Conservation (phyloP, 23 tunicate species). For the Ciona savignyi region DNA sequence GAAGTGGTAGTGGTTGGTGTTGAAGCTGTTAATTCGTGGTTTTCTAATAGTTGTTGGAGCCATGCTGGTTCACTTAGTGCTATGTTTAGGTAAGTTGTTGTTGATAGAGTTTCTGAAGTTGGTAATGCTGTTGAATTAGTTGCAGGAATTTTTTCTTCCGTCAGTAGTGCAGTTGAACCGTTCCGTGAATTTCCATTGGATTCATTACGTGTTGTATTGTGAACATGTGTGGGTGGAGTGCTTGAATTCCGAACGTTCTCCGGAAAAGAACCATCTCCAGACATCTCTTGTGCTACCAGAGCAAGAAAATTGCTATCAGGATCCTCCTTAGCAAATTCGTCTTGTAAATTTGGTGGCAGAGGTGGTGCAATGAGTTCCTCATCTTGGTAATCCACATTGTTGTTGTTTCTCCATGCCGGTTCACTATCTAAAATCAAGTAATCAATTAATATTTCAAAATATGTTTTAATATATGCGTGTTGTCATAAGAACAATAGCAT, state of each 20-base stretch:
- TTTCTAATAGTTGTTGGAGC: neutral
- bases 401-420: neutral
- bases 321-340: too few species aligned
- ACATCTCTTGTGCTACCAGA: conserved; percentile 18
- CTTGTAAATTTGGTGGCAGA: neutral
- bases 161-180: neutral
- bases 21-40: neutral
- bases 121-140: neutral
- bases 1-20: conserved; percentile 1
- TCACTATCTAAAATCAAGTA: neutral
- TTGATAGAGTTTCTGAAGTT: neutral
- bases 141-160: neutral
- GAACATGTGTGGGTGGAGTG: neutral
- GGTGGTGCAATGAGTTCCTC: neutral
- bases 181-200: neutral
- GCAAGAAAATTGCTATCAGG: conserved; percentile 17
- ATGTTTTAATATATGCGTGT: neutral
- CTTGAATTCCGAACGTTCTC: neutral
- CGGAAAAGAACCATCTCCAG: conserved; percentile 7
- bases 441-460: neutral
- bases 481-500: too few species aligned
- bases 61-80: neutral
- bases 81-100: neutral
- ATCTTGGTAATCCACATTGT: neutral
- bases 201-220: neutral